A percentile compares a stretch with the other conserved stretches of the same genome.
These are phyloP conservation scores for Macrosiphum euphorbiae DNA, from an alignment of 2,888 invertebrate genomes.

Conservation along the genomic window DNA sequence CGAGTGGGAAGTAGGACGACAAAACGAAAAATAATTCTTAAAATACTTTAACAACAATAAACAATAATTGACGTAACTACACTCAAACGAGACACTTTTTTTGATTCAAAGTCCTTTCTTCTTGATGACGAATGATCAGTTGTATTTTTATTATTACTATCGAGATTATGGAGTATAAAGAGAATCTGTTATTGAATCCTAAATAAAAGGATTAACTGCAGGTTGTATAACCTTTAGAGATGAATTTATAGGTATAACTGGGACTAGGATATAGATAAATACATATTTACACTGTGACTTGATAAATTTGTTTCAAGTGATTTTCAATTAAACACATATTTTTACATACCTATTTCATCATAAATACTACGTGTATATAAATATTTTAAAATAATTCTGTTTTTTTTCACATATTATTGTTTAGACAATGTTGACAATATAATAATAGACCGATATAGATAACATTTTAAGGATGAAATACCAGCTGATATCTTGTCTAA, in stretches of 20 bases:
- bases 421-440: neutral
- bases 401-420: neutral
- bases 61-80: neutral
- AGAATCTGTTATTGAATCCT: neutral
- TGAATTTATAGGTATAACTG: neutral
- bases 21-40: constrained; percentile 12
- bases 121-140: neutral
- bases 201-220: neutral
- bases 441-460: neutral
- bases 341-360: neutral
- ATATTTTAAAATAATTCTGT: neutral
- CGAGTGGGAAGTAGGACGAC: constrained; percentile 16
- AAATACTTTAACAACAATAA: neutral
- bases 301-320: neutral
- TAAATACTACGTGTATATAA: too few species aligned
- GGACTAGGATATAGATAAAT: neutral
- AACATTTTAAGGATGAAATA: neutral
- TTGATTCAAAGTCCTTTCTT: neutral
- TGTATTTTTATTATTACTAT: neutral
- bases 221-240: neutral
- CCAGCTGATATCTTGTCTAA: neutral
- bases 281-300: neutral
- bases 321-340: neutral
- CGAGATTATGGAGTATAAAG: neutral
- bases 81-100: neutral